A percentile compares a stretch with the other conserved stretches of the same genome.
Conservation (phyloP, 2,797 vertebrate species). For the Mormyrus proboscirostris region DNA sequence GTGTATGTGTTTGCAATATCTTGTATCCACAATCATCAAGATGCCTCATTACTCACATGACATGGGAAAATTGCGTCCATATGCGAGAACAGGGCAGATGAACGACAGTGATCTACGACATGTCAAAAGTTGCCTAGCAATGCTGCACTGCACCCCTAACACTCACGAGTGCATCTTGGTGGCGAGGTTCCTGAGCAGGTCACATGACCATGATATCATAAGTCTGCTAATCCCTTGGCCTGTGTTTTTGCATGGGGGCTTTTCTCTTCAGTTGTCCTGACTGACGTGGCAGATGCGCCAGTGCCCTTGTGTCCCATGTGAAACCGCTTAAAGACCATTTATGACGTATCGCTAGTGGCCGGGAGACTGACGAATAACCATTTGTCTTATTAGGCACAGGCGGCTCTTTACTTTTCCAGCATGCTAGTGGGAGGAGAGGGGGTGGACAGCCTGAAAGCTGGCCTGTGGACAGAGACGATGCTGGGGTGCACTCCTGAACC, state of each 20-base stretch:
- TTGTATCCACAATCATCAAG: background rate
- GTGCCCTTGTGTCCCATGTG: constrained; percentile 49
- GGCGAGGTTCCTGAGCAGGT: background rate
- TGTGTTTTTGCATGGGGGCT: constrained; percentile 4
- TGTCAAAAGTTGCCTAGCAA: constrained; percentile 5
- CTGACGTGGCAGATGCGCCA: constrained; percentile 41
- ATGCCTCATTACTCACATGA: constrained; percentile 13
- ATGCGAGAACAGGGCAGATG: constrained; percentile 39
- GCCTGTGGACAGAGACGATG: background rate
- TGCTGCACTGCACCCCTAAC: background rate
- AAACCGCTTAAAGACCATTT: background rate
- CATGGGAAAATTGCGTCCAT: constrained; percentile 55
- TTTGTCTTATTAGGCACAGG: background rate
- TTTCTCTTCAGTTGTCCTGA: constrained; percentile 36
- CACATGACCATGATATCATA: constrained; percentile 31
- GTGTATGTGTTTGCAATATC: background rate
- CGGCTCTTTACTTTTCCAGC: background rate
- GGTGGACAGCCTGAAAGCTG: background rate
- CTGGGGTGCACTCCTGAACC: background rate
- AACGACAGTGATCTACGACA: constrained; percentile 14
- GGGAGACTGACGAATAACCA: background rate
- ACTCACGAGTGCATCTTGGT: constrained; percentile 26
- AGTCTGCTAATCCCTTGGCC: constrained; percentile 15
- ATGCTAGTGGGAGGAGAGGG: too few relatives aligned
- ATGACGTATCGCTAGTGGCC: background rate